Base-by-base conservation (phyloP, 2,888 invertebrate genomes). In the Trachelus troglodyta region DNA sequence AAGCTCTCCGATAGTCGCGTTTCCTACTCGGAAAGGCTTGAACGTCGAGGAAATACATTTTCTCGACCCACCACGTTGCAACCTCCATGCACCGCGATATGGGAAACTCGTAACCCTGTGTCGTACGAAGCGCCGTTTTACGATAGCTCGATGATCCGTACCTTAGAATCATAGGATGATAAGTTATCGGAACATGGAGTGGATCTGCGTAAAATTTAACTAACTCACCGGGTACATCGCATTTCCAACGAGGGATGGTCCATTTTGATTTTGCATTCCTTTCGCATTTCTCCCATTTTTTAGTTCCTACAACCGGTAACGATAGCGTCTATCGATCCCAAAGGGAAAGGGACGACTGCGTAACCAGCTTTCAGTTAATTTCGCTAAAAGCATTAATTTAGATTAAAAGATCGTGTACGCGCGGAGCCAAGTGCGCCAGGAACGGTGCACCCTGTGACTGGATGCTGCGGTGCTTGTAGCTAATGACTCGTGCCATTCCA, bases 371-470 rank as follows among this genome's bases (percentile, higher is more conserved):
- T 88, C 86, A 85, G 85, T 86, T 88, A 89, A 89, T 89, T 89
- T 88, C 87, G 87, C 87, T 89, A 88, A 89, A 87, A 89, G 89
- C 89, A 89, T 89, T 89, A 89, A 88, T 89, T 89, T 88, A 87
- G 89, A 89, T 89, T 89, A 89, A 89, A 89, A 88, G 89, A 89
- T 89, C 85, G 87, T 87, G 87, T 81, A 83, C 82, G 83, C 81
- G 79, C 79, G 75, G 81, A 83, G 81, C 84, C 86, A 84, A 83
- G 84, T 82, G 80, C 30, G 30, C 83, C 82, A 79, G 83, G 79
- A 79, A 79, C 78, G 80, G 78, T 81, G 81, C 81, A 81, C 75
- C 78, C 83, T 79, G 76, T 76, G 75, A 76, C 74, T 76, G 33
- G 15, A 6, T 15, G 40, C 15, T 23, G 23, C 75, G n/a, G 81